phyloP scores from a whole-genome alignment of 2,797 vertebrate genomes.

The Brachyalestes nurse region DNA sequence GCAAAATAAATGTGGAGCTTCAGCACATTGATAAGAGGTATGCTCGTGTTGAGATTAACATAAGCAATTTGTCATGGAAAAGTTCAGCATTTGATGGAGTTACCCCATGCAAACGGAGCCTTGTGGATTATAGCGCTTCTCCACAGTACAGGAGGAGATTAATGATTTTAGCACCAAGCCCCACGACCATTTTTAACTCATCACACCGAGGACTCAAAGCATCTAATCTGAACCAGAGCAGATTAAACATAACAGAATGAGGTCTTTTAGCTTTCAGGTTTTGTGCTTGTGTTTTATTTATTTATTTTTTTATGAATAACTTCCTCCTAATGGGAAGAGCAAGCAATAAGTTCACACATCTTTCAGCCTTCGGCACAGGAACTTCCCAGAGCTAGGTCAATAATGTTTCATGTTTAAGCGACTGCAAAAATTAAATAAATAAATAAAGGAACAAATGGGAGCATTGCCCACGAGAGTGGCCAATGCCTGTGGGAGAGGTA shows the following conservation, averaged over 20 bases:
- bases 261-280: background rate
- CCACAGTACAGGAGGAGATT: conserved; percentile 33
- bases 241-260: background rate
- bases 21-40: conserved; percentile 57
- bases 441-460: conserved; percentile 26
- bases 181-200: conserved; percentile 18
- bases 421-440: conserved; percentile 34
- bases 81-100: conserved; percentile 55
- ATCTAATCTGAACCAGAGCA: background rate
- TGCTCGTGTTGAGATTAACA: conserved; percentile 50
- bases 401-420: conserved; percentile 49
- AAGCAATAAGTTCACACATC: conserved; percentile 1
- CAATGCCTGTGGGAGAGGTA: conserved; percentile 54
- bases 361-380: conserved; percentile 31
- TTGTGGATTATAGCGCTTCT: conserved; percentile 41
- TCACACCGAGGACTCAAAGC: conserved; percentile 28
- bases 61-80: conserved; percentile 54
- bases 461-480: conserved; percentile 53
- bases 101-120: conserved; percentile 47
- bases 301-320: background rate
- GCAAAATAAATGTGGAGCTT: conserved; percentile 53
- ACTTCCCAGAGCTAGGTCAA: conserved; percentile 47
- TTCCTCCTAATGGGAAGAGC: background rate
- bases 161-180: conserved; percentile 29
- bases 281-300: background rate